Evolutionary conservation across 1,140 invertebrate genomes (phyloP), one percentile per base, ranked within the genome.

Genomic region (Lysiphlebus fabarum): DNA sequence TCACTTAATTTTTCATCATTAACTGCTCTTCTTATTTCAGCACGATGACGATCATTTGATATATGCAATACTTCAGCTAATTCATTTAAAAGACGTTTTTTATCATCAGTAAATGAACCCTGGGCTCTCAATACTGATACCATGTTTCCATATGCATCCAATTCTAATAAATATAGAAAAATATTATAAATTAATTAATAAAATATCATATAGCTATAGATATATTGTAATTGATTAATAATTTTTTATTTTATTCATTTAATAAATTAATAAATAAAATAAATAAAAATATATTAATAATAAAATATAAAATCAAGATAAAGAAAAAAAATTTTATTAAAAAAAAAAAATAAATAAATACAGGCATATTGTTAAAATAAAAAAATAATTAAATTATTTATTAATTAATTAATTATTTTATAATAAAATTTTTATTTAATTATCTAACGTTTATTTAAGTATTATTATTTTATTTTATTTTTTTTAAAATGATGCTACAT

Each of bases 81-180:
- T 72, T 95, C 91, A 73, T 88, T 86, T 45, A 96, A 81, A 61
- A 95, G 79, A 74, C 89, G 90, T 74, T 87, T 87, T 83, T 93
- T 95, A 63, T 90, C 87, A 69, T 86, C 86, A 68, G 85, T 91
- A 42, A 95, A 86, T 70, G 87, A 84, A 58, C 94, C 94, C 82
- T 96, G 93, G 70, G 93, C 94, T 79, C 94, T 85, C 75, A 96
- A 87, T 62, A 92, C 92, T 70, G 89, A 91, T 51, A 96, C 87
- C 74, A 95, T 84, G 72, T 87, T 86, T 66, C 90, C 87, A 83
- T 95, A 96, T 62, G 93, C 92, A 80, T 95, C 91, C 66, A 96
- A 79, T 83, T 96, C 94, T 93, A 71, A 6, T 72, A 59, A 14
- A n/a, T n/a, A n/a, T n/a, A n/a, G n/a, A 56, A 26, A 50, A 37